phyloP scores from a whole-genome alignment of 1,140 invertebrate species.

The Meloidogyne exigua region DNA sequence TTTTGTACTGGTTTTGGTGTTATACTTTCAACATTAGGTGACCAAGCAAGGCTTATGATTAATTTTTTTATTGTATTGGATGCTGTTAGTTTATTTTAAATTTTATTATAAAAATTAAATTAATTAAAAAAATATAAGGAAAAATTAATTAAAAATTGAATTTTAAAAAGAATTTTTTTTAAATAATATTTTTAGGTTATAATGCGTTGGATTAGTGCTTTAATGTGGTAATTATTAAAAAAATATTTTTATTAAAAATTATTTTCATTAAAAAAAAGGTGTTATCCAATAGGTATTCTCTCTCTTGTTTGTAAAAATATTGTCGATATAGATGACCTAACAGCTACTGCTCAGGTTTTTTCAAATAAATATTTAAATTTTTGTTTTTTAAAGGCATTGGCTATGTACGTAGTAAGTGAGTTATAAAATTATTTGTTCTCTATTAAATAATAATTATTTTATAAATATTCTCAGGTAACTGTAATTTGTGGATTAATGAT shows the following conservation, averaged over 20 bases:
- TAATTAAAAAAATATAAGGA: not conserved
- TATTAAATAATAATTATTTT: not conserved
- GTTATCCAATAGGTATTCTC: conserved; percentile 84
- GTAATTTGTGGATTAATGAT: conserved; percentile 67
- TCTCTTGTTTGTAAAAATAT: conserved; percentile 85
- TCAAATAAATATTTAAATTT: conserved; percentile 52
- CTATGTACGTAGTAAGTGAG: conserved; percentile 82
- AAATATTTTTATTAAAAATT: not conserved
- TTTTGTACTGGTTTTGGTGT: conserved; percentile 68
- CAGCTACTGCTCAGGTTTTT: conserved; percentile 77
- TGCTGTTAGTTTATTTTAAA: conserved; percentile 66
- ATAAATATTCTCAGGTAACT: not conserved
- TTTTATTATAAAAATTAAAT: too few species aligned
- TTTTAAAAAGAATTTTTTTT: too few species aligned
- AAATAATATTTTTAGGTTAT: conserved; percentile 6
- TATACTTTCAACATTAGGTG: conserved; percentile 65
- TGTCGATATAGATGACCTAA: conserved; percentile 80
- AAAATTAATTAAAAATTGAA: not conserved
- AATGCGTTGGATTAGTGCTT: conserved; percentile 46
- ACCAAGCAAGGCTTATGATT: conserved; percentile 64
- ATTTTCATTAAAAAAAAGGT: conserved; percentile 68
- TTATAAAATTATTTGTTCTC: not conserved
- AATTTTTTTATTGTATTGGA: conserved; percentile 67
- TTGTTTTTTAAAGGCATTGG: conserved; percentile 28
- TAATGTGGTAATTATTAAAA: conserved; percentile 42